A percentile compares a stretch with the other conserved stretches of the same genome.
These are phyloP conservation scores for Brienomyrus longianalis DNA, from an alignment of 2,113 vertebrate species.

Conservation along the genomic window DNA sequence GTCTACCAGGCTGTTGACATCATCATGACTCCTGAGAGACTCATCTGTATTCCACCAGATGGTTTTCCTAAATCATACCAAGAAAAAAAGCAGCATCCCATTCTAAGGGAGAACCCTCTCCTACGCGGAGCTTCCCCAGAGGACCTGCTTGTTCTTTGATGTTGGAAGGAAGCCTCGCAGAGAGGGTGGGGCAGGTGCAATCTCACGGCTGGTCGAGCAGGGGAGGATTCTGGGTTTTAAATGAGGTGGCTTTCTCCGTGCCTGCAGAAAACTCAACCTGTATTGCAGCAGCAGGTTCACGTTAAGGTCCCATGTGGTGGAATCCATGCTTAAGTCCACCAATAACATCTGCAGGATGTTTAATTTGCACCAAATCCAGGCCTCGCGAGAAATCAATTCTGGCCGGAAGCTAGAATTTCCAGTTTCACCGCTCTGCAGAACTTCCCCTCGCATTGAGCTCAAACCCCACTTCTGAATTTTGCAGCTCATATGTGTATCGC, in stretches of 20 bases:
- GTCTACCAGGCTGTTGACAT: background rate
- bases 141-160: background rate
- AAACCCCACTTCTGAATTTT: background rate
- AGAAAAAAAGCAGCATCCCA: background rate
- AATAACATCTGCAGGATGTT: background rate
- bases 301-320: background rate
- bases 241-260: background rate
- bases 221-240: background rate
- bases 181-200: background rate
- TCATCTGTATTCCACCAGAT: background rate
- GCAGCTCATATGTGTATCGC: background rate
- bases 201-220: background rate
- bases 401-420: background rate
- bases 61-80: background rate
- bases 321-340: slow-evolving; percentile 19
- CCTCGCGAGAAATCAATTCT: background rate
- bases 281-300: no score
- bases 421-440: background rate
- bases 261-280: background rate
- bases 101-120: background rate
- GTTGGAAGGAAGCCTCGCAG: background rate
- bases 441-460: background rate
- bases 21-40: background rate
- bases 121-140: background rate
- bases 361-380: slow-evolving; percentile 1